phyloP scores from a whole-genome alignment of 2,888 invertebrate genomes.

The Acanthosoma haemorrhoidale region DNA sequence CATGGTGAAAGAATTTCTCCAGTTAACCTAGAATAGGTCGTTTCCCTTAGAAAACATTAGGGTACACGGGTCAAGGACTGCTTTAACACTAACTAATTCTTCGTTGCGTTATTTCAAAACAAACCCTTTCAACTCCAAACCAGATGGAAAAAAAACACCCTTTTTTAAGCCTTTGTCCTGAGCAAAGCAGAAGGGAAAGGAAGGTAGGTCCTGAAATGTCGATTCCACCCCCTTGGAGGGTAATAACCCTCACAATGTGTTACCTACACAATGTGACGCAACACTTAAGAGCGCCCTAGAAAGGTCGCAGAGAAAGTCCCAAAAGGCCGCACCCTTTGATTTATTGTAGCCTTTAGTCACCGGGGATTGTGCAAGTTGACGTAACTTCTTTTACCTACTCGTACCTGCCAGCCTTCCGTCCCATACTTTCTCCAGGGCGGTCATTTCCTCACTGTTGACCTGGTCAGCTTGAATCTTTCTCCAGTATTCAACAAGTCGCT shows the following conservation, averaged over 20 bases:
- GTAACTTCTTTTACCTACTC: conserved; percentile 2
- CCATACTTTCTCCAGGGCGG: not conserved
- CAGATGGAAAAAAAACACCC: too few species aligned
- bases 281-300: not conserved
- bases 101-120: too few species aligned
- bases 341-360: not conserved
- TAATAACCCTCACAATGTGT: not conserved
- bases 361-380: not conserved
- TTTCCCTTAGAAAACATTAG: too few species aligned
- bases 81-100: too few species aligned
- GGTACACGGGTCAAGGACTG: too few species aligned
- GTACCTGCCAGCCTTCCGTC: not conserved
- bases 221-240: not conserved
- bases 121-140: too few species aligned
- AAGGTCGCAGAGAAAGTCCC: not conserved
- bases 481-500: not conserved
- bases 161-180: not conserved
- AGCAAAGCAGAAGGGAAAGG: not conserved
- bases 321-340: not conserved
- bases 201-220: not conserved
- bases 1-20: too few species aligned
- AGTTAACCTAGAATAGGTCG: too few species aligned
- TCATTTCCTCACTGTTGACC: not conserved
- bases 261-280: not conserved
- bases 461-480: not conserved